phyloP scores from a whole-genome alignment of 2,797 vertebrate species.

The Myotis daubentonii region DNA sequence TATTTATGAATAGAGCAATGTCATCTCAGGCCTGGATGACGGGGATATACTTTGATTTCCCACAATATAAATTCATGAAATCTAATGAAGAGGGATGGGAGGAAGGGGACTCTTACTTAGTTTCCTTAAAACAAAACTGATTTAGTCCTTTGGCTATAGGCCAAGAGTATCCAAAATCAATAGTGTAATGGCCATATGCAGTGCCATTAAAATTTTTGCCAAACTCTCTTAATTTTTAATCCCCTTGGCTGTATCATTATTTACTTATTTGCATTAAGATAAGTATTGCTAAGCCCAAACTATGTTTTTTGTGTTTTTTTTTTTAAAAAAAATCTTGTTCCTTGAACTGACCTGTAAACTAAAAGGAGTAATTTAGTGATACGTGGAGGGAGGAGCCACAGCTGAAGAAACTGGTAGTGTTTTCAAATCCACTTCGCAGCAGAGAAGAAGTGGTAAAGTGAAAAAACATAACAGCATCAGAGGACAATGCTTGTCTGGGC shows the following conservation, averaged over 20 bases:
- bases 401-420: not conserved
- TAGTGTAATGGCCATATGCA: not conserved
- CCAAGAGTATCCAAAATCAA: not conserved
- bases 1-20: not conserved
- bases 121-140: not conserved
- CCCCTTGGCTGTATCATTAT: not conserved
- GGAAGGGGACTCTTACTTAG: not conserved
- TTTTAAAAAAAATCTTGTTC: not conserved
- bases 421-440: not conserved
- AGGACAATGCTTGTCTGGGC: not conserved
- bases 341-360: not conserved
- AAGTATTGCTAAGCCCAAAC: not conserved
- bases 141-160: not conserved
- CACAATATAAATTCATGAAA: slow-evolving; percentile 14
- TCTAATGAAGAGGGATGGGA: not conserved
- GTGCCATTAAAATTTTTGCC: not conserved
- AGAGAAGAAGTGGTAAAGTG: not conserved
- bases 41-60: not conserved
- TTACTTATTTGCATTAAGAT: not conserved
- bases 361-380: not conserved
- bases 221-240: not conserved
- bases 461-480: not conserved
- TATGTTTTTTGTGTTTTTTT: too few species aligned
- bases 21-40: not conserved
- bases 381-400: not conserved